Percentiles rank a stretch among this genome's conserved stretches.
Evolutionary conservation across 2,797 vertebrate species (phyloP).

Genomic region (Kryptolebias ocellatus): DNA sequence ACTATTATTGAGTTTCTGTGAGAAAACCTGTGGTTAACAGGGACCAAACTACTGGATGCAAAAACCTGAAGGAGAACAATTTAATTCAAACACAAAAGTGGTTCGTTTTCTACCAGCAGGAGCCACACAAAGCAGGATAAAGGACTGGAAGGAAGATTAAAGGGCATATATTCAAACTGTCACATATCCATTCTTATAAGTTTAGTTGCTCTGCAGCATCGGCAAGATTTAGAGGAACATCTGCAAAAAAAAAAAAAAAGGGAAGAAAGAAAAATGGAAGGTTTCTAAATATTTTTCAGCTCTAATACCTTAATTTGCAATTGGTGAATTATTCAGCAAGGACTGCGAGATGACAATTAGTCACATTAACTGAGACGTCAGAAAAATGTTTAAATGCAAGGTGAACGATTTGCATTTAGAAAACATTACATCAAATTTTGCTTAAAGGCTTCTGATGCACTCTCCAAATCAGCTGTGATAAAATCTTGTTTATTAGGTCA

Average conservation of each 20-base stretch:
- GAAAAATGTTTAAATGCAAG: conserved; percentile 17
- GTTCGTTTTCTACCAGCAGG: too few species aligned
- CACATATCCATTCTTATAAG: too few species aligned
- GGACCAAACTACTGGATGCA: not conserved
- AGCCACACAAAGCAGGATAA: too few species aligned
- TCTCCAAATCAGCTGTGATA: conserved; percentile 3
- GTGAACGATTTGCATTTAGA: conserved; percentile 22
- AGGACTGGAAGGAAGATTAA: too few species aligned
- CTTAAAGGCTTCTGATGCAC: conserved; percentile 1
- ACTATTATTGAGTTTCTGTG: not conserved
- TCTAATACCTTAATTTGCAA: conserved; percentile 15
- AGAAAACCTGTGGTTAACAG: not conserved
- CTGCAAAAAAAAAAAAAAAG: not conserved
- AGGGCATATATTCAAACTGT: too few species aligned
- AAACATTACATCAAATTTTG: conserved; percentile 14
- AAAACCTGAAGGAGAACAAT: not conserved
- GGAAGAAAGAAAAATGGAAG: conserved; percentile 4
- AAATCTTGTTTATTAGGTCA: conserved; percentile 16
- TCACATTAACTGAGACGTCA: conserved; percentile 17
- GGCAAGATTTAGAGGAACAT: not conserved
- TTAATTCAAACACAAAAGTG: too few species aligned
- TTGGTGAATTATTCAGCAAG: conserved; percentile 27
- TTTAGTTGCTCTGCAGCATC: too few species aligned
- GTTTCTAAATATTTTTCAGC: conserved; percentile 16
- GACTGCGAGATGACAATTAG: conserved; percentile 11